Conservation (phyloP, 2,797 vertebrate species). For the Bradypodion pumilum region DNA sequence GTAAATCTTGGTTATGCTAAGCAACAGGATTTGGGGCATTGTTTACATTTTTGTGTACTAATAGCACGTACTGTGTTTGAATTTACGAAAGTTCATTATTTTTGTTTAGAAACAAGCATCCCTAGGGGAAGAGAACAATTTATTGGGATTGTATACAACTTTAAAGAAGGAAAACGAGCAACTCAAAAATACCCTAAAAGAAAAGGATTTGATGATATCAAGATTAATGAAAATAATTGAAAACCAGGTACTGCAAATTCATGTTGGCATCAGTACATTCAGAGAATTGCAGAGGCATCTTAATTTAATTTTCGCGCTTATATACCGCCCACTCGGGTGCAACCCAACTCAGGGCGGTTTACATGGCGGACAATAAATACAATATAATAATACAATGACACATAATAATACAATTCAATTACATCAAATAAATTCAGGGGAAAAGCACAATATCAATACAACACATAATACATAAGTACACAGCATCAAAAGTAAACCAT, state of each 20-base stretch:
- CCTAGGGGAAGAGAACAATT: conserved; percentile 19
- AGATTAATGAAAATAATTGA: conserved; percentile 32
- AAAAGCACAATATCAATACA: no score
- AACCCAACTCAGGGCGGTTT: no score
- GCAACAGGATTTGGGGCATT: no score
- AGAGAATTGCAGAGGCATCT: background rate
- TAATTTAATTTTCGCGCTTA: no score
- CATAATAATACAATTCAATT: no score
- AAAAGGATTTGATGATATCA: conserved; percentile 40
- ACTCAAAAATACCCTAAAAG: conserved; percentile 40
- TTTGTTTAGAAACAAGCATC: conserved; percentile 6
- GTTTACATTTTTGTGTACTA: background rate
- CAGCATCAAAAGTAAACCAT: no score
- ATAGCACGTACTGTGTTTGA: background rate
- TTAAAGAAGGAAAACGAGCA: conserved; percentile 49
- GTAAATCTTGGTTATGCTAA: no score
- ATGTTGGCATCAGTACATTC: background rate
- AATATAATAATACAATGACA: no score
- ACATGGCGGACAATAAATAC: no score
- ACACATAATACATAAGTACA: no score
- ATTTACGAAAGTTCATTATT: background rate
- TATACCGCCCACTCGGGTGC: no score
- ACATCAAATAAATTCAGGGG: no score
- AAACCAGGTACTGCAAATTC: conserved; percentile 41
- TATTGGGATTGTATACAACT: conserved; percentile 28